These are phyloP conservation scores for Limnodromus scolopaceus DNA, from an alignment of 2,797 vertebrate species.

Conservation along the genomic window DNA sequence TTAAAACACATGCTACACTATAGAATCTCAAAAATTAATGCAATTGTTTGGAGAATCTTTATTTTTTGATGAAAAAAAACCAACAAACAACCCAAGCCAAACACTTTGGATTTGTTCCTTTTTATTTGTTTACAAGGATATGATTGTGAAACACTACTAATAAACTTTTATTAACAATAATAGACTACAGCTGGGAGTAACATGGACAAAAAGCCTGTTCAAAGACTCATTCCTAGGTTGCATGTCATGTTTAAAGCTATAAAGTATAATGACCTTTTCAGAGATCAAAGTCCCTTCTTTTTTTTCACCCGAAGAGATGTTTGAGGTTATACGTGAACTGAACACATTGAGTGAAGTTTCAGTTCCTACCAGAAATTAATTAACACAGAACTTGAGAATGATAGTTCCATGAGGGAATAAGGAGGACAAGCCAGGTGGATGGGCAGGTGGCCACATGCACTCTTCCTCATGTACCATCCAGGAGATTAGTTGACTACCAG, in stretches of 20 bases:
- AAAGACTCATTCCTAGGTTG: conserved; percentile 34
- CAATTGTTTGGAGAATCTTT: not conserved
- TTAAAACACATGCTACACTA: not conserved
- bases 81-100: not conserved
- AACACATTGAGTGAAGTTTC: not conserved
- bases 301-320: not conserved
- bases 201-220: conserved; percentile 35
- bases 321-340: not conserved
- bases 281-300: conserved; percentile 19
- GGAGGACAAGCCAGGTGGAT: not conserved
- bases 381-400: not conserved
- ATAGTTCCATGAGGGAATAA: not conserved
- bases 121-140: conserved; percentile 69
- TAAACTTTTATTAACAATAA: conserved; percentile 71
- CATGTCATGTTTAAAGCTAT: conserved; percentile 45
- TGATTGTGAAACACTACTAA: conserved; percentile 66
- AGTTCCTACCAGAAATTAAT: not conserved
- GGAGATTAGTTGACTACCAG: not conserved
- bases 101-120: conserved; percentile 14
- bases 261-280: conserved; percentile 40
- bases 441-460: not conserved
- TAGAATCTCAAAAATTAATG: conserved; percentile 1
- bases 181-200: conserved; percentile 61
- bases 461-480: not conserved
- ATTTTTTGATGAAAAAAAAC: conserved; percentile 11